Percentiles rank a stretch among this genome's conserved stretches.
These are phyloP conservation scores for Graptemys geographica DNA, from an alignment of 2,797 vertebrate genomes.

Conservation along the genomic window DNA sequence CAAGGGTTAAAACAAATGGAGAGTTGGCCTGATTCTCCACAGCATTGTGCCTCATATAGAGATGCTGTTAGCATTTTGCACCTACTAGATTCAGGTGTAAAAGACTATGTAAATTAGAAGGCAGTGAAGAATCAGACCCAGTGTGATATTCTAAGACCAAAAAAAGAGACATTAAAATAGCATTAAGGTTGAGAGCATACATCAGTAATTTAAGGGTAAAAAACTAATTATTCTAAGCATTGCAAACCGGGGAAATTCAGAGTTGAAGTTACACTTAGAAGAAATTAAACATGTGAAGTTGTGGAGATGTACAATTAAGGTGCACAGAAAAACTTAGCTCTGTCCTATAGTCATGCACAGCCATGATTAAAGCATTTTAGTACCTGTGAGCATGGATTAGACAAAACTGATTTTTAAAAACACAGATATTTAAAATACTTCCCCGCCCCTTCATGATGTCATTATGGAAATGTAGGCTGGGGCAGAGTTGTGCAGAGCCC, in stretches of 20 bases:
- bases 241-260: neutral
- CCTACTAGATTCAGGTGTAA: neutral
- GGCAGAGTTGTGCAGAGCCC: accelerated
- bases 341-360: neutral
- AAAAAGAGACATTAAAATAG: neutral
- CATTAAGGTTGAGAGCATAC: neutral
- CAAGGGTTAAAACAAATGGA: neutral
- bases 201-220: neutral
- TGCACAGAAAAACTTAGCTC: neutral
- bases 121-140: neutral
- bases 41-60: neutral
- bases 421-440: neutral
- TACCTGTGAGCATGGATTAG: neutral
- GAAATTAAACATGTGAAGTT: neutral
- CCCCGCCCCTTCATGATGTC: neutral
- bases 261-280: neutral
- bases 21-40: neutral
- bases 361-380: neutral
- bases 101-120: neutral
- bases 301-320: neutral
- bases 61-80: neutral
- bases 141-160: slow-evolving; percentile 23
- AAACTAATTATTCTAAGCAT: neutral
- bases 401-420: neutral
- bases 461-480: neutral